Base-by-base conservation (phyloP, 2,113 vertebrate genomes). In the Festucalex cinctus region DNA sequence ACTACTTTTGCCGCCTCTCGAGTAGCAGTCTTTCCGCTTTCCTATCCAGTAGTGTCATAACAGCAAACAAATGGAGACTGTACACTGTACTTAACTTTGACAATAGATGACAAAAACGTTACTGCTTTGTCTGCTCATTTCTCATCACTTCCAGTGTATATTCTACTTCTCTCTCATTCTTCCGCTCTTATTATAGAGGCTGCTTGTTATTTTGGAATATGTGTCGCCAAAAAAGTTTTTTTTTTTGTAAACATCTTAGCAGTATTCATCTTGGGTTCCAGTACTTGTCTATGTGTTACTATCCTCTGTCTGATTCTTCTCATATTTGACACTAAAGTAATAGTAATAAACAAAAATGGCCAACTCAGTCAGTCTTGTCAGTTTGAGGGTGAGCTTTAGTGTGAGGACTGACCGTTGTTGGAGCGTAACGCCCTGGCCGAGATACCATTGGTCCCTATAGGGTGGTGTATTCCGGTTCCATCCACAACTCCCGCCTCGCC, bases 391-490 rank as follows among this genome's bases (percentile, higher is more conserved):
- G 37, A 61, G 59, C 36, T 39, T 22, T 22, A 22, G 22, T 26
- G 60, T 62, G 60, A 62, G 17, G 37, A 73, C 91, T 88, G 69
- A 92, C 92, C 91, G 0, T 89, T 91, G 83, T 88, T 91, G 81
- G 90, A 86, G 71, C 91, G 90, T 20, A 91, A 85, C 0, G 84
- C 71, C 43, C 88, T 81, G 66, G 82, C 88, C 0, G 91, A 85
- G 70, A 93, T 91, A 62, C 91, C 91, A 4, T 93, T 92, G 53
- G 88, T 90, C 43, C 92, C 89, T 12, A 90, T 86, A 0, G 89
- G 90, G 69, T 91, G 90, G 83, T 91, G 89, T 68, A 85, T 79
- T n/a, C 85, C 90, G 1, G 81, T 67, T 70, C 90, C 88, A 58
- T 91, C 91, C 73, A 86, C 75, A 0, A 70, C 65, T 36, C 86